phyloP scores from a whole-genome alignment of 2,888 invertebrate species.

The Drosophila anceps region DNA sequence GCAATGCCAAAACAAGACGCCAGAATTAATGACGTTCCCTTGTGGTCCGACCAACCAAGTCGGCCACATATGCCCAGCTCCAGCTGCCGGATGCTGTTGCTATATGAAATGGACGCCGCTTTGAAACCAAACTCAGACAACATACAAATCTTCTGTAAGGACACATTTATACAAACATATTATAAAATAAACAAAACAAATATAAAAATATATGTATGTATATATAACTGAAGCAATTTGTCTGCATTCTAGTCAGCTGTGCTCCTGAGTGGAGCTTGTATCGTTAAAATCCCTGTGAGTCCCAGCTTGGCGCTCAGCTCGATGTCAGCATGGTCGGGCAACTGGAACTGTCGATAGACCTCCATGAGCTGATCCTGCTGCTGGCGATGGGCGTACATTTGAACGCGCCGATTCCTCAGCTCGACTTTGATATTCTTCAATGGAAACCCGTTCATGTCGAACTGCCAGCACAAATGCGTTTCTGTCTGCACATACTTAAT shows the following conservation, averaged over 20 bases:
- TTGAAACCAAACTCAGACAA: not conserved
- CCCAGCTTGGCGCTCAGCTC: conserved; percentile 13
- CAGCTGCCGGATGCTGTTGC: not conserved
- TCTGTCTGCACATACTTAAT: not conserved
- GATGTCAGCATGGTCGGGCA: conserved; percentile 25
- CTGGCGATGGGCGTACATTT: conserved; percentile 16
- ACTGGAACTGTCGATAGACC: conserved; percentile 15
- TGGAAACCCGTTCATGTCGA: conserved; percentile 37
- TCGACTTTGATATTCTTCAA: conserved; percentile 24
- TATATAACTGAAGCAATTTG: not conserved
- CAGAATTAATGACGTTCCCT: conserved; percentile 25
- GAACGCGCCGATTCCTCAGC: conserved; percentile 7
- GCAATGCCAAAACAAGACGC: not conserved
- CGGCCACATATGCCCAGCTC: not conserved
- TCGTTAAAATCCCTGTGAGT: conserved; percentile 26
- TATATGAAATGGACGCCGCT: conserved; percentile 16
- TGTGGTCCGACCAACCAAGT: conserved; percentile 1
- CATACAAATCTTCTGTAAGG: not conserved
- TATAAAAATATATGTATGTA: not conserved
- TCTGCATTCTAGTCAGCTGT: not conserved
- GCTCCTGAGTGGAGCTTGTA: conserved; percentile 2
- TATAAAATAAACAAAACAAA: not conserved
- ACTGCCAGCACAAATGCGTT: conserved; percentile 22
- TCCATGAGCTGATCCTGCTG: not conserved
- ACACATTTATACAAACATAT: not conserved